Percentiles rank a stretch among this genome's conserved stretches.
phyloP scores from a whole-genome alignment of 2,888 invertebrate genomes.

The Meghimatium bilineatum region DNA sequence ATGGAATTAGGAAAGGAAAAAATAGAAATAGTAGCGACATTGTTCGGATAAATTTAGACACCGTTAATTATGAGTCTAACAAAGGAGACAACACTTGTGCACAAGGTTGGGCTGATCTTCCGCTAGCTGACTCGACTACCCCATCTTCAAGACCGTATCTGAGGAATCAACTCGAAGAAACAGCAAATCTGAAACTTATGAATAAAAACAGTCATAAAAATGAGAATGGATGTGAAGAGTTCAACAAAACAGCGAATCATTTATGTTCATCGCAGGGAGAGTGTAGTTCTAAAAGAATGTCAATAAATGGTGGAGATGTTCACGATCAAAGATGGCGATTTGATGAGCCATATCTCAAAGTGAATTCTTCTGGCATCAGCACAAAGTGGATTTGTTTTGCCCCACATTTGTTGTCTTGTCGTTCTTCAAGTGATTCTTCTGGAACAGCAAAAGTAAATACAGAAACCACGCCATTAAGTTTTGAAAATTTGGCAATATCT shows the following conservation, averaged over 20 bases:
- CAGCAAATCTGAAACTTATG: background rate
- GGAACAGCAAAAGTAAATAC: background rate
- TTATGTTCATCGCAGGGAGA: too few relatives aligned
- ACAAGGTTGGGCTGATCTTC: background rate
- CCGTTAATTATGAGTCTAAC: background rate
- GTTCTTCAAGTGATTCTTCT: background rate
- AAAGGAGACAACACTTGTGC: background rate
- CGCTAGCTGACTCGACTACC: too few relatives aligned
- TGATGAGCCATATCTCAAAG: background rate
- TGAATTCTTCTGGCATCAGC: background rate
- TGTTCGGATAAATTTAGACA: background rate
- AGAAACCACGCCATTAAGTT: background rate
- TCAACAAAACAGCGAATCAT: background rate
- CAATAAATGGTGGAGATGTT: background rate
- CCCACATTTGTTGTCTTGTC: background rate
- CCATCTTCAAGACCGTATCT: too few relatives aligned
- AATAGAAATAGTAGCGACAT: background rate
- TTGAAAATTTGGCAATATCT: background rate
- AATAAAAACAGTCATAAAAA: background rate
- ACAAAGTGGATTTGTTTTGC: slow-evolving; percentile 4
- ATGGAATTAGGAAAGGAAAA: background rate
- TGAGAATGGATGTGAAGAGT: background rate
- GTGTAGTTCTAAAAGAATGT: too few relatives aligned
- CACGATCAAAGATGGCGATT: background rate
- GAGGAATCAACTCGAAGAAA: background rate